Conservation (phyloP, 2,797 vertebrate genomes). For the Gymnopithys bicolor region DNA sequence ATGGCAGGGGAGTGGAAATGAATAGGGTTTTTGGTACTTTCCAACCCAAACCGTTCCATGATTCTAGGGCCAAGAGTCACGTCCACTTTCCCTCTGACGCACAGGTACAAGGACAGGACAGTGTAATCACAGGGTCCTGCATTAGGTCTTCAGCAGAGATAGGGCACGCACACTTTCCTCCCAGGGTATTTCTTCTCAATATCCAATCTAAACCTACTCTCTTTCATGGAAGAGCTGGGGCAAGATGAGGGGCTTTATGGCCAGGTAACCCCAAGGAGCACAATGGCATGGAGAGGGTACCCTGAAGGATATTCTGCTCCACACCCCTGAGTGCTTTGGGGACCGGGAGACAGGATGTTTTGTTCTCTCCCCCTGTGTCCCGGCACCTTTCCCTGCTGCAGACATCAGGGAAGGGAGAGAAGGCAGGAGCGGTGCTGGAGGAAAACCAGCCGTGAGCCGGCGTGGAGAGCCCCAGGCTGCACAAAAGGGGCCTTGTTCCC, state of each 20-base stretch:
- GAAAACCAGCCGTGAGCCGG: neutral
- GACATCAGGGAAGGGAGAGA: neutral
- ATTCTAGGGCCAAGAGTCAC: neutral
- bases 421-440: neutral
- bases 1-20: neutral
- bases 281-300: neutral
- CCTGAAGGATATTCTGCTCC: neutral
- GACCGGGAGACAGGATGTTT: neutral
- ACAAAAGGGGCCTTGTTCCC: constrained; percentile 68
- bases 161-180: neutral
- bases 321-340: accelerated
- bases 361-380: neutral
- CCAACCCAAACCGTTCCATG: neutral
- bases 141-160: neutral
- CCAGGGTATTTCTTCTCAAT: neutral
- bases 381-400: neutral
- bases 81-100: neutral
- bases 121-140: neutral
- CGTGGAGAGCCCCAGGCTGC: neutral
- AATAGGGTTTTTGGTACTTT: neutral
- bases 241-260: neutral
- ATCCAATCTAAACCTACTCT: neutral
- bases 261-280: neutral
- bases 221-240: neutral
- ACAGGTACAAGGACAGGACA: accelerated